phyloP scores from a whole-genome alignment of 1,140 invertebrate genomes.

The Bombus waltoni region DNA sequence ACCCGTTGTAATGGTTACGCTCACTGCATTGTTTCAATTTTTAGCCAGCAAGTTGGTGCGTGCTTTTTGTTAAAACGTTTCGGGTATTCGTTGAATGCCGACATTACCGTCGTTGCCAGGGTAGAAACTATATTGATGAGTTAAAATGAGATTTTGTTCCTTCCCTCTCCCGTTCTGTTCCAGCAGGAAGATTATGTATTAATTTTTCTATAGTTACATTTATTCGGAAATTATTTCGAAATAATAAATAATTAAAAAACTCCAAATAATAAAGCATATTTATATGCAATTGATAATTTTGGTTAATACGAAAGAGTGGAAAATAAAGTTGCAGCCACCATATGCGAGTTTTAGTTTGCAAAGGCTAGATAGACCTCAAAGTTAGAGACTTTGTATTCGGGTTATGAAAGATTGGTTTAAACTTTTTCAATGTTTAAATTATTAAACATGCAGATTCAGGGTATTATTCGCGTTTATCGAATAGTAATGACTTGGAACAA shows the following conservation, averaged over 20 bases:
- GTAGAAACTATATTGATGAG: not conserved
- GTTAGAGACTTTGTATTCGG: not conserved
- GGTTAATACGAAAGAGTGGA: not conserved
- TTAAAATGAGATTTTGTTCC: not conserved
- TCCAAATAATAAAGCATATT: too few relatives aligned
- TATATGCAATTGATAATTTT: too few relatives aligned
- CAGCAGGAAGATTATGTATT: not conserved
- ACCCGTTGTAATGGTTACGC: constrained; percentile 4
- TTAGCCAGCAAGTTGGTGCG: not conserved
- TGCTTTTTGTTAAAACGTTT: constrained; percentile 4
- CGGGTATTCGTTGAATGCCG: not conserved
- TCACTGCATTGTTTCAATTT: constrained; percentile 16
- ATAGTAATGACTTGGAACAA: too few relatives aligned
- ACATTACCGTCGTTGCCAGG: not conserved
- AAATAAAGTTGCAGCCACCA: not conserved
- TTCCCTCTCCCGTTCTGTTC: too few relatives aligned
- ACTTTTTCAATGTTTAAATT: not conserved
- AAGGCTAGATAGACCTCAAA: not conserved
- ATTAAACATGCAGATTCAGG: not conserved
- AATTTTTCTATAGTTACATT: not conserved
- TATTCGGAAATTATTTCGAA: not conserved
- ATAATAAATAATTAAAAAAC: too few relatives aligned
- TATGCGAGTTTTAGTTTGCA: not conserved
- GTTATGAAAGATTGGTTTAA: not conserved
- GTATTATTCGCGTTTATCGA: not conserved